Evolutionary conservation across 2,113 vertebrate genomes (phyloP).

Genomic region (Ceratotherium simum): DNA sequence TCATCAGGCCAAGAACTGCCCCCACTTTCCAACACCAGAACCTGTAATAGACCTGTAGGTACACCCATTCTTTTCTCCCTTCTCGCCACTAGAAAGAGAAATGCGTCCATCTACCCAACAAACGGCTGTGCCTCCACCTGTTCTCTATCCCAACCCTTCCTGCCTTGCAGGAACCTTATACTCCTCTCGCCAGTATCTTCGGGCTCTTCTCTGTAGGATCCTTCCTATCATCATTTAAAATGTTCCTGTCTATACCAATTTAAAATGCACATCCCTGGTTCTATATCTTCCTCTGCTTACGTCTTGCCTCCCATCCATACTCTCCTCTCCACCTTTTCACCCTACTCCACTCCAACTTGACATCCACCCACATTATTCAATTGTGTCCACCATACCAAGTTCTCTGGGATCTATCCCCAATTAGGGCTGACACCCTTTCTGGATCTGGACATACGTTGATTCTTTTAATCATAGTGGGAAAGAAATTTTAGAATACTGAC

Average conservation of each 20-base stretch:
- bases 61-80: background rate
- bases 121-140: background rate
- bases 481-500: background rate
- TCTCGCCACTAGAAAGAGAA: background rate
- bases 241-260: background rate
- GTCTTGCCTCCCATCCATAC: background rate
- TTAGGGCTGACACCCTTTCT: background rate
- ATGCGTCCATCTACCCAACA: too few species aligned
- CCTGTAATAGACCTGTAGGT: background rate
- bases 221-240: background rate
- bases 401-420: background rate
- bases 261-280: background rate
- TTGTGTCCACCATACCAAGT: background rate
- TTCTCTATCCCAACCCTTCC: background rate
- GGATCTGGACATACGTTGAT: background rate
- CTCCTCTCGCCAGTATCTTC: background rate
- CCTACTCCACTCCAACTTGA: background rate
- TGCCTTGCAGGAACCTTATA: background rate
- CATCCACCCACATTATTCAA: background rate
- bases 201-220: background rate
- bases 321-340: background rate
- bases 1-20: background rate
- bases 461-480: background rate
- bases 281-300: background rate
- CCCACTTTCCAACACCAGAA: background rate